phyloP scores from a whole-genome alignment of 2,888 invertebrate species.

The Phyto melanocephala region DNA sequence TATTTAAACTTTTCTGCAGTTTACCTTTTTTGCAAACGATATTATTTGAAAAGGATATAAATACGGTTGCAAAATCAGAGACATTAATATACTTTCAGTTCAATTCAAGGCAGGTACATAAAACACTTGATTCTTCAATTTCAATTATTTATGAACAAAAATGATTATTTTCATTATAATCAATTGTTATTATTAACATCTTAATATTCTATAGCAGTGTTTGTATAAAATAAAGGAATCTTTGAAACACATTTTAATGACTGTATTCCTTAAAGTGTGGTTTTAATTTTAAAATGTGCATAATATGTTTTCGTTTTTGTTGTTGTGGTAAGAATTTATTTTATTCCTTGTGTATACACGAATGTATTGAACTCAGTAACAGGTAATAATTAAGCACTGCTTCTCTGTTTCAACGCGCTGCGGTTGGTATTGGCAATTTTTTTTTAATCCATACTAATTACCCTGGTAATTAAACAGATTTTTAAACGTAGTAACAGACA shows the following conservation, averaged over 20 bases:
- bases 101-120: neutral
- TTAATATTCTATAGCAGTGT: no score
- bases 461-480: constrained; percentile 38
- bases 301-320: neutral
- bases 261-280: no score
- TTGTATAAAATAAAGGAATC: no score
- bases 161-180: no score
- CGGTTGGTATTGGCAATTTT: constrained; percentile 36
- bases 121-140: neutral
- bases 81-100: neutral
- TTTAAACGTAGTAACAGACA: constrained; percentile 9
- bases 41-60: neutral
- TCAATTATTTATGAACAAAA: no score
- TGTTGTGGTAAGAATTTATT: neutral
- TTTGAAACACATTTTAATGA: no score
- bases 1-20: no score
- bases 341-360: neutral
- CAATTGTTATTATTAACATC: no score
- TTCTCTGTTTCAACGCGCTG: neutral
- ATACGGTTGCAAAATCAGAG: neutral
- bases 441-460: constrained; percentile 38
- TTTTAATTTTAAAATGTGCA: no score
- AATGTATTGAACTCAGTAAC: neutral
- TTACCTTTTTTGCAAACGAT: no score
- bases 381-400: neutral